phyloP scores from a whole-genome alignment of 2,113 vertebrate species.

The Sinocyclocheilus anshuiensis region DNA sequence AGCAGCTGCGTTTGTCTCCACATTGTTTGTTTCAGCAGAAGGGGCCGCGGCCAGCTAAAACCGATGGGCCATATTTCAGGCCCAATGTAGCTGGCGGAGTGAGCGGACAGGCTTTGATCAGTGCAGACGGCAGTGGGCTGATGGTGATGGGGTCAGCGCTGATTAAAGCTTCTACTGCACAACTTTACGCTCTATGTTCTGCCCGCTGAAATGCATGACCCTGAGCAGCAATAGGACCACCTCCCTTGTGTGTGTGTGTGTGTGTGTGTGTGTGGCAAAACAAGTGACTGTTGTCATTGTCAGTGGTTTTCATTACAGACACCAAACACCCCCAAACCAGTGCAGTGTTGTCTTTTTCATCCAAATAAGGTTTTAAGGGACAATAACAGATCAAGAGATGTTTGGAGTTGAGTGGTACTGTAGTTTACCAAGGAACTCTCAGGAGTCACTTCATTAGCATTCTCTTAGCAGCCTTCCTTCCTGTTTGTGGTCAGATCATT shows the following conservation, averaged over 20 bases:
- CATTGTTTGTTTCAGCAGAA: constrained; percentile 51
- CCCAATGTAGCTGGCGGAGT: constrained; percentile 50
- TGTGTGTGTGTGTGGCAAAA: not conserved
- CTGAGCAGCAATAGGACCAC: not conserved
- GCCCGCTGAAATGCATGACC: not conserved
- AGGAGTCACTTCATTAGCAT: constrained; percentile 48
- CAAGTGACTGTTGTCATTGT: not conserved
- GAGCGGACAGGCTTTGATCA: constrained; percentile 68
- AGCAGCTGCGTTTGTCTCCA: not conserved
- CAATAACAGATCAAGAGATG: not conserved
- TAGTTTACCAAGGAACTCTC: constrained; percentile 21
- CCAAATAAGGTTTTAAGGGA: constrained; percentile 20
- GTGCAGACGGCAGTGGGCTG: constrained; percentile 38
- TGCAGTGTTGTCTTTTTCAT: constrained; percentile 16
- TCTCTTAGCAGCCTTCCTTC: constrained; percentile 53
- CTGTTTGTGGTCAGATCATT: constrained; percentile 49
- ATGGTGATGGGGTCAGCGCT: constrained; percentile 19
- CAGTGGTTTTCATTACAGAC: constrained; percentile 47
- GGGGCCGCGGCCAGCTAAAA: constrained; percentile 50
- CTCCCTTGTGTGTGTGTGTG: not conserved
- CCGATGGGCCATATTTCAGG: constrained; percentile 64
- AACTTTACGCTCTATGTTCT: not conserved
- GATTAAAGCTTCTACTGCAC: constrained; percentile 9
- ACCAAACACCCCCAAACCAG: constrained; percentile 40
- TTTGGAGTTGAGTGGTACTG: not conserved